These are phyloP conservation scores for Atractosteus spatula DNA, from an alignment of 2,113 vertebrate genomes.

Conservation along the genomic window DNA sequence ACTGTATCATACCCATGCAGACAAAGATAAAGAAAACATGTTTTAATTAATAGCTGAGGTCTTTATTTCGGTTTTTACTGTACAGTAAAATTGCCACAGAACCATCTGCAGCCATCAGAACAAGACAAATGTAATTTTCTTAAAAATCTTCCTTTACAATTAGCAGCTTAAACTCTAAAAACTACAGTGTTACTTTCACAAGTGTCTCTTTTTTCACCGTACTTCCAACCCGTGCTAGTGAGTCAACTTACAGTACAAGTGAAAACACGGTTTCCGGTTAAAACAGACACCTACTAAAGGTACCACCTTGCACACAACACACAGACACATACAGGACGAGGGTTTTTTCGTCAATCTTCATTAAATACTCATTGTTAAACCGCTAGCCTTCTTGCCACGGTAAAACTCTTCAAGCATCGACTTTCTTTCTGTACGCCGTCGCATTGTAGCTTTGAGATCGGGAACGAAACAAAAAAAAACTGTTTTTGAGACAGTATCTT, in stretches of 20 bases:
- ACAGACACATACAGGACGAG: conserved; percentile 45
- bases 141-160: conserved; percentile 55
- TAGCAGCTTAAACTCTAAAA: conserved; percentile 76
- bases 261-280: conserved; percentile 64
- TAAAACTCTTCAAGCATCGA: conserved; percentile 22
- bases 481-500: conserved; percentile 24
- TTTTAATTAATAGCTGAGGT: conserved; percentile 65
- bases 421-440: conserved; percentile 5
- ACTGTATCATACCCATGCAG: too few relatives aligned
- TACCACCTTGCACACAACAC: conserved; percentile 63
- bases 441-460: not conserved
- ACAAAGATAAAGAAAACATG: not conserved
- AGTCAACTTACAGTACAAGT: conserved; percentile 54
- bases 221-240: conserved; percentile 70
- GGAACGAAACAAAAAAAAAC: conserved; percentile 1
- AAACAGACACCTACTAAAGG: conserved; percentile 57
- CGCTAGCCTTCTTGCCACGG: conserved; percentile 30
- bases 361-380: conserved; percentile 36
- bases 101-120: conserved; percentile 52
- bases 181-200: conserved; percentile 70
- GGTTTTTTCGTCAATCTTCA: not conserved
- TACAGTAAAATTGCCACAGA: conserved; percentile 69
- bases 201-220: conserved; percentile 59
- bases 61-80: conserved; percentile 75
- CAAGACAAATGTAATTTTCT: conserved; percentile 69